Percentiles rank a stretch among this genome's conserved stretches.
Conservation (phyloP, 2,888 invertebrate species). For the Aethes cnicana region DNA sequence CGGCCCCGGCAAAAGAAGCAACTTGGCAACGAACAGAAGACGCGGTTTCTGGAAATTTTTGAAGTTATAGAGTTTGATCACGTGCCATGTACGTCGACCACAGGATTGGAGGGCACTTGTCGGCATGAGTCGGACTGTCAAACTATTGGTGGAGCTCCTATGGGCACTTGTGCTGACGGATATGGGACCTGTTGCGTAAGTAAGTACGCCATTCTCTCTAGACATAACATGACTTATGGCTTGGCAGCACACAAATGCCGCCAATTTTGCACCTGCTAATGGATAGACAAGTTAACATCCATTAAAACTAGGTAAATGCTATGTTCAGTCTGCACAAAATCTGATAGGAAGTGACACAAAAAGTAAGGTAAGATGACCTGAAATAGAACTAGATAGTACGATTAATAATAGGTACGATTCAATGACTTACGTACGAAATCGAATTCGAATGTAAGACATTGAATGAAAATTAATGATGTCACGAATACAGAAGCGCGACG, state of each 20-base stretch:
- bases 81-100: constrained; percentile 80
- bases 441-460: no score
- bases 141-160: constrained; percentile 81
- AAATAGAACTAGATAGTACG: no score
- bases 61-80: constrained; percentile 88
- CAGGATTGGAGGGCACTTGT: constrained; percentile 86
- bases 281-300: no score
- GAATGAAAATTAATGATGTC: no score
- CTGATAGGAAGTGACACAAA: no score
- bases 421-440: no score
- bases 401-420: no score
- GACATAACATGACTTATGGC: neutral
- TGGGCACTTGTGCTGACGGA: constrained; percentile 88
- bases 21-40: constrained; percentile 36
- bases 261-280: no score
- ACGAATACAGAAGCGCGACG: neutral
- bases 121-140: constrained; percentile 86
- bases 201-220: constrained; percentile 69
- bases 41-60: constrained; percentile 85
- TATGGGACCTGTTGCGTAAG: constrained; percentile 89
- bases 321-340: no score
- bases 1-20: constrained; percentile 36
- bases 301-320: no score
- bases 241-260: no score
- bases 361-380: no score